Conservation (phyloP, 2,113 vertebrate species). For the crab-eating macaque (Macaca fascicularis) region DNA sequence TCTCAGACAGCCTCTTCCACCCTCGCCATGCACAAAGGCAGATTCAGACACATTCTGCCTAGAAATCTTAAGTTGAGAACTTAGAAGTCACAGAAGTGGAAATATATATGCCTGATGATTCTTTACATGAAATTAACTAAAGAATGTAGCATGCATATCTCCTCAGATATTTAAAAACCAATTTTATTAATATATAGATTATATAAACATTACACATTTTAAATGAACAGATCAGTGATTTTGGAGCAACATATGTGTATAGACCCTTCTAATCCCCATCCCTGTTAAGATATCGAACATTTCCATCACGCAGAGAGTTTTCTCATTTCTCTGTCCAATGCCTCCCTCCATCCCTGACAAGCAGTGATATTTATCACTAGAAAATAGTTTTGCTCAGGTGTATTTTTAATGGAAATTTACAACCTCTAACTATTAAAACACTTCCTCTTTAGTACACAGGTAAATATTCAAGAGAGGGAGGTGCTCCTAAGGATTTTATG, state of each 20-base stretch:
- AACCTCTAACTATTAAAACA: background rate
- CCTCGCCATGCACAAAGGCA: background rate
- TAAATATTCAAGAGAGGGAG: background rate
- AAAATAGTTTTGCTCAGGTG: background rate
- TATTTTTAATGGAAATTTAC: background rate
- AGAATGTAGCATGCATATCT: background rate
- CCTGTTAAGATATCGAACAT: background rate
- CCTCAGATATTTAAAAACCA: background rate
- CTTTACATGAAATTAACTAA: background rate
- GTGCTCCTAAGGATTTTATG: background rate
- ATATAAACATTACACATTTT: background rate
- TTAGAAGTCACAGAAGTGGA: background rate
- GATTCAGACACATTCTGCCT: background rate
- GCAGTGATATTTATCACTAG: background rate
- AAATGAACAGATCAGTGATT: background rate
- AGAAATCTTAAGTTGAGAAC: background rate
- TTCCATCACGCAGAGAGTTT: background rate
- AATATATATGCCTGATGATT: background rate
- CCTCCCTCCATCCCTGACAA: background rate
- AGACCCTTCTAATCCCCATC: background rate
- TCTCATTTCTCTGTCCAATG: background rate
- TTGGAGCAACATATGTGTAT: background rate
- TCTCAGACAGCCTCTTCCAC: background rate
- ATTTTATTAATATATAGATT: background rate
- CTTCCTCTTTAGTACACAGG: background rate